A percentile compares a stretch with the other conserved stretches of the same genome.
Evolutionary conservation across 2,113 vertebrate species (phyloP).

Genomic region (Mormyrus lacerda): DNA sequence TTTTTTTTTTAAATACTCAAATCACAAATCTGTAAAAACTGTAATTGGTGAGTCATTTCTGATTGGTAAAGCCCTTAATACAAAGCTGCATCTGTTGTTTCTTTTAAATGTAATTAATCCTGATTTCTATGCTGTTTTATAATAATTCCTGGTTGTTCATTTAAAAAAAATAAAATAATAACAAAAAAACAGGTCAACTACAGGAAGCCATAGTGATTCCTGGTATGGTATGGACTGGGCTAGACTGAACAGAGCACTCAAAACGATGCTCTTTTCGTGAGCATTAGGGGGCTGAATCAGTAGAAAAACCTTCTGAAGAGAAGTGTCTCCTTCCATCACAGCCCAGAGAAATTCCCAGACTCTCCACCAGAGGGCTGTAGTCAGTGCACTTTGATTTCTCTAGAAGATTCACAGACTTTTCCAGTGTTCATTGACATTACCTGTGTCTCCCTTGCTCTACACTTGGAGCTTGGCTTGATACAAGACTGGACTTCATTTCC

Average conservation of each 20-base stretch:
- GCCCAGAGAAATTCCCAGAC: neutral
- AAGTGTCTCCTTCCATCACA: neutral
- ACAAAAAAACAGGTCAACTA: neutral
- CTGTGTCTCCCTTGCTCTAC: neutral
- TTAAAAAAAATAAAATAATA: neutral
- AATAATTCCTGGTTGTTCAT: neutral
- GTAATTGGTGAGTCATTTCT: neutral
- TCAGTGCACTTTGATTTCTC: neutral
- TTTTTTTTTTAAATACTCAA: neutral
- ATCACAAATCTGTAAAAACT: neutral
- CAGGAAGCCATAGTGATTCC: neutral
- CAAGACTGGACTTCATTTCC: neutral
- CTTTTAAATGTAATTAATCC: neutral
- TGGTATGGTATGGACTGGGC: neutral
- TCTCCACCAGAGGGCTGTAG: neutral
- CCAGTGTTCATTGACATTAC: neutral
- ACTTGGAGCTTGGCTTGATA: neutral
- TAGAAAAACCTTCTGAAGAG: neutral
- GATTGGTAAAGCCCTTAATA: neutral
- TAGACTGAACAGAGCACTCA: neutral
- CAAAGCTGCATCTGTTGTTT: neutral
- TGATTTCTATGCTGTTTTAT: neutral
- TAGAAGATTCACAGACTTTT: neutral
- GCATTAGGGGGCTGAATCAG: neutral
- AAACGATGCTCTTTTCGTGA: neutral